Percentiles rank a stretch among this genome's conserved stretches.
phyloP scores from a whole-genome alignment of 2,113 vertebrate genomes.

The Sialia sialis region DNA sequence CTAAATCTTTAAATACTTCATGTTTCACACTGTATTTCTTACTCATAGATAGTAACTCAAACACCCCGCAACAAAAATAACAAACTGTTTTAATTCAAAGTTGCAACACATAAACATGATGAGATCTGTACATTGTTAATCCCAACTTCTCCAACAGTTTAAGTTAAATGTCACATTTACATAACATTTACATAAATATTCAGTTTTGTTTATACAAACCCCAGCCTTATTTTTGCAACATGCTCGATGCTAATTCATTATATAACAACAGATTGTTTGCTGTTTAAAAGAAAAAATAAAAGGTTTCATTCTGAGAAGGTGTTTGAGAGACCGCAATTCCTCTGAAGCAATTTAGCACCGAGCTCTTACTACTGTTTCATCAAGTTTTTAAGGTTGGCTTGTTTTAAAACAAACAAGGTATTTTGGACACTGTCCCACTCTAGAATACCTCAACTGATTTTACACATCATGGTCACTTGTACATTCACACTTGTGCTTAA shows the following conservation, averaged over 20 bases:
- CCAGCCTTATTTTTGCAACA: conserved; percentile 51
- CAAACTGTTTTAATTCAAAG: conserved; percentile 34
- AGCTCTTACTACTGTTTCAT: not conserved
- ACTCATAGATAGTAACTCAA: not conserved
- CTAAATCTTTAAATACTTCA: not conserved
- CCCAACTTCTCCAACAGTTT: conserved; percentile 41
- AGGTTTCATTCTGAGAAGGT: not conserved
- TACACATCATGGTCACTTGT: not conserved
- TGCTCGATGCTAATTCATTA: not conserved
- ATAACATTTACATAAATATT: conserved; percentile 64
- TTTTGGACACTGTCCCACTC: not conserved
- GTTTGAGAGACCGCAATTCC: not conserved
- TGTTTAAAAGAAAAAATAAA: not conserved
- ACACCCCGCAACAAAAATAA: conserved; percentile 16
- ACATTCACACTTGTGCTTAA: not conserved
- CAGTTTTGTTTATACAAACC: conserved; percentile 46
- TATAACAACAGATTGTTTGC: conserved; percentile 49
- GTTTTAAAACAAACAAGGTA: not conserved
- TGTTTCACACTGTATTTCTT: not conserved
- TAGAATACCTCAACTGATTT: not conserved
- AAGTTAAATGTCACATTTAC: conserved; percentile 65
- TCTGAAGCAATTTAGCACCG: not conserved
- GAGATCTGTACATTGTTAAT: conserved; percentile 60
- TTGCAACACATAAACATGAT: conserved; percentile 34
- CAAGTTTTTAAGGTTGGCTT: not conserved